Evolutionary conservation across 2,113 vertebrate species (phyloP).

Genomic region (Thamnaconus septentrionalis): DNA sequence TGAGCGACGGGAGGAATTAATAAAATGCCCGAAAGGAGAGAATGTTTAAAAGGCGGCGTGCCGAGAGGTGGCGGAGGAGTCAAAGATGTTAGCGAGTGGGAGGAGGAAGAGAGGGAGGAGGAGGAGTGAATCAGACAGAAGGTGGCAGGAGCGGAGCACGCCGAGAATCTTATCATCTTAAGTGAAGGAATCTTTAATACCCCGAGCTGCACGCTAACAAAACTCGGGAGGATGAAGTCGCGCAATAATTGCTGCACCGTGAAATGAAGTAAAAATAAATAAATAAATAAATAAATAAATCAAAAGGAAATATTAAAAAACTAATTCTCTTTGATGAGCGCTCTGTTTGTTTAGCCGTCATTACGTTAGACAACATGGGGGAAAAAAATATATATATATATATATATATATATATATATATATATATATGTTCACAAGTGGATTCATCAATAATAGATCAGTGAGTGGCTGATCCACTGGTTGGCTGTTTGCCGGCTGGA

Average conservation of each 20-base stretch:
- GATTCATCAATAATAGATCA: constrained; percentile 64
- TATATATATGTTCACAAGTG: too few species aligned
- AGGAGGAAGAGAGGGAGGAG: constrained; percentile 13
- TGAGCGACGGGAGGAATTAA: neutral
- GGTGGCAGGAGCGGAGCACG: constrained; percentile 9
- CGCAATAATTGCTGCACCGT: constrained; percentile 26
- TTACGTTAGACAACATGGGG: constrained; percentile 40
- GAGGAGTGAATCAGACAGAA: constrained; percentile 11
- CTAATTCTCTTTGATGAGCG: constrained; percentile 49
- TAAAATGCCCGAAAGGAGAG: neutral
- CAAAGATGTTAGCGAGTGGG: neutral
- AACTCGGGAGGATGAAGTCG: constrained; percentile 37
- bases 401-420: too few species aligned
- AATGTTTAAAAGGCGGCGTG: constrained; percentile 4
- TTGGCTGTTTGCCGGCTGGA: constrained; percentile 34
- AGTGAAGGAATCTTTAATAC: constrained; percentile 39
- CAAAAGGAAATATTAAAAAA: constrained; percentile 41
- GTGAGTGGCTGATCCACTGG: constrained; percentile 40
- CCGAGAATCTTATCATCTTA: constrained; percentile 24
- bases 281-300: constrained; percentile 5
- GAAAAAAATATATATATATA: constrained; percentile 40
- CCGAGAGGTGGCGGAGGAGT: constrained; percentile 1
- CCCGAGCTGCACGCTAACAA: constrained; percentile 20
- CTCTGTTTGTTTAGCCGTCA: constrained; percentile 41
- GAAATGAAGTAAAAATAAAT: constrained; percentile 48